Base-by-base conservation (phyloP, 2,888 invertebrate genomes). In the Yponomeuta plumbellus region DNA sequence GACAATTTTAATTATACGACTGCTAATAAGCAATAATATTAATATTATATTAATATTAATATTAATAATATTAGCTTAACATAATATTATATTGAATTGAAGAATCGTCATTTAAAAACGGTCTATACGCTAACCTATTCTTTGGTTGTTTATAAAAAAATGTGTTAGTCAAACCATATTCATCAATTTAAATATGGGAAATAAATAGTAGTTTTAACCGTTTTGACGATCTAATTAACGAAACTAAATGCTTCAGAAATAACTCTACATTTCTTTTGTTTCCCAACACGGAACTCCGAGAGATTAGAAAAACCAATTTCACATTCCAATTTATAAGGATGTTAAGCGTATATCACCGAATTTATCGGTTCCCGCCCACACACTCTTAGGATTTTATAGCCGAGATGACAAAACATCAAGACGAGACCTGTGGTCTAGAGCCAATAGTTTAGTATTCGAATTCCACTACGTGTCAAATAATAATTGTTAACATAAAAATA, bases 401-500 rank as follows among this genome's bases (percentile, higher is more conserved):
- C 59, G 59, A 59, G 23, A 59, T 59, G 59, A 59, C 59, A 59
- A 59, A 59, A 59, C 59, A 52, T 52, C 44, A 52, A 52, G 44
- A 1, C 59, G 21, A 59, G 13, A 58, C 58, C 58, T 11, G 11
- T 20, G 59, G 1, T 21, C 21, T 22, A 59, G 13, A 11, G 21
- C 23, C 13, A 23, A 59, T 59, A 5, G 10, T 21, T 22, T 22
- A 10, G 23, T 13, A 21, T 59, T 58, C 58, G 21, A 58, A 11
- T 20, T 58, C 59, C 23, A 20, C 21, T 11, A 11, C 8, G 8
- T 59, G 22, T 23, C 34, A 17, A 61, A 61, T 34, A 34, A 61
- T 17, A 34, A 17, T 61, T 61, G 61, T 61, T 22, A 59, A 59
- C 66, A 75, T 73, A 70, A 65, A 71, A 74, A 71, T 68, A 70